A percentile compares a stretch with the other conserved stretches of the same genome.
Conservation (phyloP, 2,888 invertebrate species). For the Smittia aterrima region DNA sequence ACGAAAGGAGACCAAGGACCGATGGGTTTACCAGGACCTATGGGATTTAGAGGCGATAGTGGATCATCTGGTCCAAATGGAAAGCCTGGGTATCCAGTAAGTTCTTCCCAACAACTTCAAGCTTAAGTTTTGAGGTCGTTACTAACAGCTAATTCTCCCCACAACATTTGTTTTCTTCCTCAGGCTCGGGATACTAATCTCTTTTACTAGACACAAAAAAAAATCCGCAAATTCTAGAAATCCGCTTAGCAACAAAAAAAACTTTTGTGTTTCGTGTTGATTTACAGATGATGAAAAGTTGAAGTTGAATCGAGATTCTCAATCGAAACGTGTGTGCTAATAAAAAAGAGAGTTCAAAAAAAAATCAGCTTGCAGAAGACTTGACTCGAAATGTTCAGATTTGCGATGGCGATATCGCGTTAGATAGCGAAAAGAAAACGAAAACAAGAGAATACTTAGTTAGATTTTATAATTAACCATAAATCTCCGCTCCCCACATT, state of each 20-base stretch:
- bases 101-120: constrained; percentile 43
- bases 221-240: neutral
- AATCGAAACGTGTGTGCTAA: neutral
- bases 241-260: neutral
- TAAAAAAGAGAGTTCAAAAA: neutral
- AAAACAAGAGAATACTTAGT: constrained; percentile 19
- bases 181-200: constrained; percentile 36
- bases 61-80: constrained; percentile 53
- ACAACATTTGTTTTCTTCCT: constrained; percentile 25
- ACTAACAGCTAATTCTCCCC: constrained; percentile 35
- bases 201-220: neutral
- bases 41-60: constrained; percentile 69
- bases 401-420: neutral
- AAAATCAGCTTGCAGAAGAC: neutral
- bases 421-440: constrained; percentile 17
- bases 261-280: neutral
- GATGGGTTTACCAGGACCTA: constrained; percentile 88
- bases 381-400: neutral
- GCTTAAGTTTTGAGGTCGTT: constrained; percentile 40
- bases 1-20: constrained; percentile 58
- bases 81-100: constrained; percentile 54
- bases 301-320: too few species aligned
- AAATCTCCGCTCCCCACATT: neutral
- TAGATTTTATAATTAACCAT: constrained; percentile 21
- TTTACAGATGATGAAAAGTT: too few species aligned